A percentile compares a stretch with the other conserved stretches of the same genome.
Evolutionary conservation across 2,888 invertebrate species (phyloP).

Genomic region (Nezara viridula): DNA sequence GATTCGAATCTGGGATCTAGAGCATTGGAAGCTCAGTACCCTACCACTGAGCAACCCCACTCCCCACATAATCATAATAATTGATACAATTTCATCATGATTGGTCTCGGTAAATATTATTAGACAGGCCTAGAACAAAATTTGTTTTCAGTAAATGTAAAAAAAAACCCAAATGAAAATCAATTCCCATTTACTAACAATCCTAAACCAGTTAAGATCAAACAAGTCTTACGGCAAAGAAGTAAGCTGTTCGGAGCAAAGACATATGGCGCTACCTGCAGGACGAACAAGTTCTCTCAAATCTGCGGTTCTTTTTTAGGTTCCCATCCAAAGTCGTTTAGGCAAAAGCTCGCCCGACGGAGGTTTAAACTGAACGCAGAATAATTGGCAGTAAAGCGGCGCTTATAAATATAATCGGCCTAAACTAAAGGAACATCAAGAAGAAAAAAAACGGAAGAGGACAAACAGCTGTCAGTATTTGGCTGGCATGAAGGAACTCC

Average conservation of each 20-base stretch:
- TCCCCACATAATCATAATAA: no score
- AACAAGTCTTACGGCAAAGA: not conserved
- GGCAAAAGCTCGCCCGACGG: not conserved
- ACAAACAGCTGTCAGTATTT: not conserved
- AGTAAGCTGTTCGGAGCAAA: no score
- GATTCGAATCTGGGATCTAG: no score
- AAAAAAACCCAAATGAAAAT: no score
- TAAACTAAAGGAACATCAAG: not conserved
- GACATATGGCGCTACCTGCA: not conserved
- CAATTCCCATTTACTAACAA: no score
- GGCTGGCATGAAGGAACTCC: not conserved
- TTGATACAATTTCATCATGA: no score
- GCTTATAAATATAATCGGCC: not conserved
- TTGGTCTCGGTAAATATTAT: no score
- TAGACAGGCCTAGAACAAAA: no score
- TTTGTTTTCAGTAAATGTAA: no score
- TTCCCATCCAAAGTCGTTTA: not conserved
- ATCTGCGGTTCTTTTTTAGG: not conserved
- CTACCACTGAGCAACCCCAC: no score
- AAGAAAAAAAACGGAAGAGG: not conserved
- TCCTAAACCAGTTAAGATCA: not conserved
- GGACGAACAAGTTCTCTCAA: not conserved
- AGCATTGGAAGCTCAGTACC: no score
- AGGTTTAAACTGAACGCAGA: not conserved
- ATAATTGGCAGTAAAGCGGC: not conserved